These are phyloP conservation scores for Theretra japonica DNA, from an alignment of 2,888 invertebrate genomes.

Conservation along the genomic window DNA sequence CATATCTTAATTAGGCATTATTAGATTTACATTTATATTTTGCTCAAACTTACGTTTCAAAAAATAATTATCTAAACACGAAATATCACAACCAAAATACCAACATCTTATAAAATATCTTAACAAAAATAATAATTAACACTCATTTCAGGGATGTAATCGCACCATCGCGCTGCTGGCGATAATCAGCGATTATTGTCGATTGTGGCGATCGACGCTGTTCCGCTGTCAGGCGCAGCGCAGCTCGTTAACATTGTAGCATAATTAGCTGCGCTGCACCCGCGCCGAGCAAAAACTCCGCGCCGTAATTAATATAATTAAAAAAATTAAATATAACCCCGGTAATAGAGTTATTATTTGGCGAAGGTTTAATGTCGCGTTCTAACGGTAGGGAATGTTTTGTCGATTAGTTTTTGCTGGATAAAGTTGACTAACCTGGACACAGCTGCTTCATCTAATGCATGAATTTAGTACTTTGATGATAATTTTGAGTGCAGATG, in stretches of 20 bases:
- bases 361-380: constrained; percentile 21
- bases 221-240: constrained; percentile 43
- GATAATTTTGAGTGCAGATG: too few relatives aligned
- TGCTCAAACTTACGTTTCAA: not conserved
- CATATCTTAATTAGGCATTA: too few relatives aligned
- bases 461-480: too few relatives aligned
- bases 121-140: constrained; percentile 10
- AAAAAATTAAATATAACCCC: constrained; percentile 10
- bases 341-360: constrained; percentile 26
- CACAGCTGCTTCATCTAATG: not conserved
- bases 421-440: not conserved
- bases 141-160: constrained; percentile 1
- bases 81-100: not conserved
- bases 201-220: constrained; percentile 33
- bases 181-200: constrained; percentile 22
- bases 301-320: constrained; percentile 20
- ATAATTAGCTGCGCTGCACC: constrained; percentile 21
- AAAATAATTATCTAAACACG: not conserved
- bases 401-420: not conserved
- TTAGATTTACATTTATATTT: too few relatives aligned
- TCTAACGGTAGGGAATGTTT: constrained; percentile 2
- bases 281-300: constrained; percentile 11
- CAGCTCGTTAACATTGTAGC: constrained; percentile 25
- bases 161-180: constrained; percentile 13
- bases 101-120: not conserved